A percentile compares a stretch with the other conserved stretches of the same genome.
Conservation (phyloP, 2,113 vertebrate genomes). For the Pterocles burchelli region DNA sequence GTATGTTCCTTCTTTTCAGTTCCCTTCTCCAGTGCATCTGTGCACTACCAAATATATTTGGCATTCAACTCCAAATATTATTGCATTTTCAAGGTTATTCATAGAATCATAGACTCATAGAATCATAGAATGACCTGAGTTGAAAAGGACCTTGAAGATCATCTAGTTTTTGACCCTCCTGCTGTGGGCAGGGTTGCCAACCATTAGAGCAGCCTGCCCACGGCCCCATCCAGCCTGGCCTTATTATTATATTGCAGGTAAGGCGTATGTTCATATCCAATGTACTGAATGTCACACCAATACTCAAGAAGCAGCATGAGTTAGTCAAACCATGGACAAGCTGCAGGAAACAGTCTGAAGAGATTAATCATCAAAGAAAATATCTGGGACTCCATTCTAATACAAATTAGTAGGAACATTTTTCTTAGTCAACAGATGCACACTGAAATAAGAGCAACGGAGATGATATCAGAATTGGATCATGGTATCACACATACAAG, state of each 20-base stretch:
- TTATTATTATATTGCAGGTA: background rate
- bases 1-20: background rate
- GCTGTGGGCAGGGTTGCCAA: no score
- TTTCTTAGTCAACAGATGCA: background rate
- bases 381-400: background rate
- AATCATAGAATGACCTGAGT: no score
- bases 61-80: background rate
- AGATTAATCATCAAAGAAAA: constrained; percentile 9
- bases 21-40: background rate
- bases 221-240: no score
- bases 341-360: background rate
- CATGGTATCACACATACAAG: background rate
- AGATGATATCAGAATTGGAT: background rate
- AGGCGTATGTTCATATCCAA: background rate
- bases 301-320: background rate
- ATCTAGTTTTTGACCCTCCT: no score
- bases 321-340: background rate
- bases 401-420: background rate
- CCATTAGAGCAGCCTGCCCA: no score
- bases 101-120: no score
- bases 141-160: no score
- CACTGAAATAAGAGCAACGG: background rate
- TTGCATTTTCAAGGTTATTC: constrained; percentile 1
- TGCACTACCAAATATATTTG: constrained; percentile 11
- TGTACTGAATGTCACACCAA: background rate